Percentiles rank a stretch among this genome's conserved stretches.
Conservation (phyloP, 2,113 vertebrate species). For the Haemorhous mexicanus region DNA sequence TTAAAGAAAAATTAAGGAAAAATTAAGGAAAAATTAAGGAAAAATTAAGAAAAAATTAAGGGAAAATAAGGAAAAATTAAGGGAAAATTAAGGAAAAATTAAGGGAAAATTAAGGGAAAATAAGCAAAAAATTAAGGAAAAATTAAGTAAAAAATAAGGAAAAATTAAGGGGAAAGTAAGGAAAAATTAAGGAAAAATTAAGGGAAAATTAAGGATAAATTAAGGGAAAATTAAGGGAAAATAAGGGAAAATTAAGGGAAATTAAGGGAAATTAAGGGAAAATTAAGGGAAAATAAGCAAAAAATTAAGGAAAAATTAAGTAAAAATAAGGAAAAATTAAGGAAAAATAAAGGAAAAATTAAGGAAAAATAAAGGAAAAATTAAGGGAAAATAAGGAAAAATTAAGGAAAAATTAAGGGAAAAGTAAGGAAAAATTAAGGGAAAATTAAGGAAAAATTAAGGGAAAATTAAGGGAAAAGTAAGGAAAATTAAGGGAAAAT, state of each 20-base stretch:
- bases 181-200: background rate
- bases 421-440: background rate
- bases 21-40: background rate
- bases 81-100: too few relatives aligned
- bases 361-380: background rate
- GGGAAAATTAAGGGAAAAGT: too few relatives aligned
- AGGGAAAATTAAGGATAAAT: background rate
- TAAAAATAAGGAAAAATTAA: background rate
- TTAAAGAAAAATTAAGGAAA: background rate
- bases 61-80: background rate
- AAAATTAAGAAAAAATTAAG: background rate
- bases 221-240: background rate
- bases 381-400: background rate
- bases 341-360: too few relatives aligned
- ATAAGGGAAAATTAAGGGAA: background rate
- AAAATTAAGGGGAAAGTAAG: background rate
- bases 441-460: background rate
- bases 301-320: background rate
- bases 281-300: background rate
- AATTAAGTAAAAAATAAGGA: background rate
- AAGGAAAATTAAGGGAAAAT: too few relatives aligned
- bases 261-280: background rate
- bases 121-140: background rate
- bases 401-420: too few relatives aligned
- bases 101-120: too few relatives aligned